Evolutionary conservation across 2,113 vertebrate species (phyloP).

Genomic region (Microcebus tavaratra): DNA sequence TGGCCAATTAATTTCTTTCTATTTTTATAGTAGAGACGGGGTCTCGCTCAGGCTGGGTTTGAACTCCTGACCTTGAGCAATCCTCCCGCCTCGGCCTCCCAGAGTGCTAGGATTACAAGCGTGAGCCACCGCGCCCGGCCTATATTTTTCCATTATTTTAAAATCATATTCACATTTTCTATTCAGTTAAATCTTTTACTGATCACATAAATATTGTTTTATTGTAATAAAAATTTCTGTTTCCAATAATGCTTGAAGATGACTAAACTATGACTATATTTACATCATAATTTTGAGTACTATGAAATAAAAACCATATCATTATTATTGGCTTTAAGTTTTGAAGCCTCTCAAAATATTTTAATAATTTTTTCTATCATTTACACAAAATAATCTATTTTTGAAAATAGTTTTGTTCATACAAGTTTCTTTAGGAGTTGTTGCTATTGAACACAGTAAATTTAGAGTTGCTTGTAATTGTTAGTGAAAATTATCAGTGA

Average conservation of each 20-base stretch:
- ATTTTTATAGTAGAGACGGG: too few relatives aligned
- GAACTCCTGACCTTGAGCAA: too few relatives aligned
- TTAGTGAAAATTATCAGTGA: not conserved
- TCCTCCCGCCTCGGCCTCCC: too few relatives aligned
- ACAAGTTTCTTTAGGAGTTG: not conserved
- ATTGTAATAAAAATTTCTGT: not conserved
- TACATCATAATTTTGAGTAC: not conserved
- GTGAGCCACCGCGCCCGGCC: too few relatives aligned
- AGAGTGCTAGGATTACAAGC: too few relatives aligned
- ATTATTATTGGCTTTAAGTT: not conserved
- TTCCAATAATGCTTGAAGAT: not conserved
- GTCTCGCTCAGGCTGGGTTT: too few relatives aligned
- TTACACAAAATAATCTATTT: not conserved
- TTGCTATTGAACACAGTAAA: not conserved
- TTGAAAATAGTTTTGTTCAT: not conserved
- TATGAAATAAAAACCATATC: not conserved
- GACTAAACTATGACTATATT: not conserved
- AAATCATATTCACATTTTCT: not conserved
- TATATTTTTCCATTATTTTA: not conserved
- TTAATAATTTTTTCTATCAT: not conserved
- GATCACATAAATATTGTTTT: not conserved
- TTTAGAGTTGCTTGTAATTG: not conserved
- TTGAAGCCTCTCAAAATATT: not conserved
- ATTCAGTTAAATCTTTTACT: not conserved
- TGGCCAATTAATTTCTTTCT: too few relatives aligned